These are phyloP conservation scores for Venustaconcha ellipsiformis DNA, from an alignment of 1,140 invertebrate species.

Conservation along the genomic window DNA sequence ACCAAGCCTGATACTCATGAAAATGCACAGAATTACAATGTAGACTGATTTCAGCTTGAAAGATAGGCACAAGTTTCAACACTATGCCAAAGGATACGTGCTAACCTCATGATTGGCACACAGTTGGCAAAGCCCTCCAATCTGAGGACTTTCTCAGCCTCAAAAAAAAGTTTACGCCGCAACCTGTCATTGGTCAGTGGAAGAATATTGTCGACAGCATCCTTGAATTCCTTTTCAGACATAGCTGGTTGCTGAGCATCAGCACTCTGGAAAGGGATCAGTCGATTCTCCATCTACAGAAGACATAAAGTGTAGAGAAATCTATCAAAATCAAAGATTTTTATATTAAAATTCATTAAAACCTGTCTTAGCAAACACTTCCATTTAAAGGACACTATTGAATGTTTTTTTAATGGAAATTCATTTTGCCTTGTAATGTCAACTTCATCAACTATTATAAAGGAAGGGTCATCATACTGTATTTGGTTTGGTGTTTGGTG, in stretches of 20 bases:
- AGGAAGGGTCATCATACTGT: too few species aligned
- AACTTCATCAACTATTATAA: neutral
- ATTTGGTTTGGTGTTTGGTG: too few species aligned
- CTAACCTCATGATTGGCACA: conserved; percentile 59
- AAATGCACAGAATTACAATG: too few species aligned
- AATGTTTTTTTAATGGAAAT: neutral
- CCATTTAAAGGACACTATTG: neutral
- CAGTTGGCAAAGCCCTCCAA: conserved; percentile 46
- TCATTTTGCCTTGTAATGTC: neutral
- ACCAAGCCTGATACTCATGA: too few species aligned
- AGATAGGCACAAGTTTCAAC: too few species aligned
- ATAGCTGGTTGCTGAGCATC: conserved; percentile 47
- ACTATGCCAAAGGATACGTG: conserved; percentile 61
- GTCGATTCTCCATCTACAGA: conserved; percentile 55
- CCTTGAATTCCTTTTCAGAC: conserved; percentile 62
- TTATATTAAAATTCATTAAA: neutral
- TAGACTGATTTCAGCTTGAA: too few species aligned
- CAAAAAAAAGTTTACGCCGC: conserved; percentile 51
- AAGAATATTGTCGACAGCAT: conserved; percentile 59
- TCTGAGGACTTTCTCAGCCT: conserved; percentile 54
- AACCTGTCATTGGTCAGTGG: conserved; percentile 58
- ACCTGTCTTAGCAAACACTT: neutral
- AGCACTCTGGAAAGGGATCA: conserved; percentile 50
- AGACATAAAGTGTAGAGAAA: neutral
- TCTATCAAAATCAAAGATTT: neutral